Conservation (phyloP, 1,140 invertebrate genomes). For the Heliconius congener region DNA sequence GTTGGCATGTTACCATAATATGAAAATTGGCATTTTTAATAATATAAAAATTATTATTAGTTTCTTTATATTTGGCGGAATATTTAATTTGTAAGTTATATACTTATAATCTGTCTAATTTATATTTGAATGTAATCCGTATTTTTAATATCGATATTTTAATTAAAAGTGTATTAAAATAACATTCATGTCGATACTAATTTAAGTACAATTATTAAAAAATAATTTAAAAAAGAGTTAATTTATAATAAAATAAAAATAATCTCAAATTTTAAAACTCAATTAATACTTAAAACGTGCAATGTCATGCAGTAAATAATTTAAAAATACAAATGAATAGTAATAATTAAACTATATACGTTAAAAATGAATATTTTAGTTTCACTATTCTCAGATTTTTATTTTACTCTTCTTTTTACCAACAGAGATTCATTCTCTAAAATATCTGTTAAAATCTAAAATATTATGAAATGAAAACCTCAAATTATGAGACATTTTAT, state of each 20-base stretch:
- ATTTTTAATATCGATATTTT: not conserved
- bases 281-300: conserved; percentile 2
- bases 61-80: conserved; percentile 8
- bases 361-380: not conserved
- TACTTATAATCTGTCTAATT: not conserved
- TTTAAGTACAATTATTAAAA: conserved; percentile 1
- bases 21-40: not conserved
- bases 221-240: not conserved
- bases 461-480: too few species aligned
- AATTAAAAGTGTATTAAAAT: not conserved
- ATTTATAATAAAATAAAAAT: not conserved
- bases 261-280: not conserved
- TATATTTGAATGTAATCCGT: not conserved
- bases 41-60: not conserved
- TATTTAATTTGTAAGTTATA: not conserved
- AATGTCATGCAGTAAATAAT: not conserved
- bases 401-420: not conserved
- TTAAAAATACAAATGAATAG: not conserved
- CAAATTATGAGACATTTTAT: too few species aligned
- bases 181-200: not conserved
- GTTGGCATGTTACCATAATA: not conserved
- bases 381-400: not conserved
- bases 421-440: not conserved
- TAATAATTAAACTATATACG: conserved; percentile 2
- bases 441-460: not conserved